A percentile compares a stretch with the other conserved stretches of the same genome.
Conservation (phyloP, 2,888 invertebrate species). For the Agapostemon virescens region DNA sequence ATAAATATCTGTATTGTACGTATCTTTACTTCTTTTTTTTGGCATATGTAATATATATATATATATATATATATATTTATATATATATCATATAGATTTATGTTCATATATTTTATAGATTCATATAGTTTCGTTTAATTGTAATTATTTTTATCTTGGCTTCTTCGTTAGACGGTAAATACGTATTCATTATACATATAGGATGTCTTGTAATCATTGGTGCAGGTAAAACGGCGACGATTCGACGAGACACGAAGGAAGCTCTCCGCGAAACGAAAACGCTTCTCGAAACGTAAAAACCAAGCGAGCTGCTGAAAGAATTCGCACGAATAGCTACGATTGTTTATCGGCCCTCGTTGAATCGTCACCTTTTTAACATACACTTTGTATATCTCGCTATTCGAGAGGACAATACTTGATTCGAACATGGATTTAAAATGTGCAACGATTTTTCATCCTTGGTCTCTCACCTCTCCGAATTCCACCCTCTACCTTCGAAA, state of each 20-base stretch:
- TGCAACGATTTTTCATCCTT: conserved; percentile 3
- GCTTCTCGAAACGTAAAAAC: neutral
- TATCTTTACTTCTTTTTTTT: conserved; percentile 69
- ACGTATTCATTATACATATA: conserved; percentile 27
- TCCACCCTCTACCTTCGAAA: neutral
- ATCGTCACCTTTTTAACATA: neutral
- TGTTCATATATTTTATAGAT: conserved; percentile 72
- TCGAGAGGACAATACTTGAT: neutral
- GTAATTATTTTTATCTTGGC: conserved; percentile 69
- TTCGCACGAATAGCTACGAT: neutral
- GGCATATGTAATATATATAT: neutral
- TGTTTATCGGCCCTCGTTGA: neutral
- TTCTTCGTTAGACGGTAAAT: conserved; percentile 44
- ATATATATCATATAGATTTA: neutral
- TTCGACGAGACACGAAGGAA: neutral
- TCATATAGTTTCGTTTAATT: conserved; percentile 70
- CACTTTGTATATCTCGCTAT: neutral
- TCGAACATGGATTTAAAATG: conserved; percentile 3
- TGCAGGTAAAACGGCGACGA: neutral
- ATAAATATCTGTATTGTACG: conserved; percentile 74
- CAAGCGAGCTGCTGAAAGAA: neutral
- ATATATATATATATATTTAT: neutral
- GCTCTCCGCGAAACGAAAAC: neutral
- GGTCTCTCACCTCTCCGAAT: neutral
- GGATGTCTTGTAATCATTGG: neutral